phyloP scores from a whole-genome alignment of 2,113 vertebrate genomes.

The Nanger granti region DNA sequence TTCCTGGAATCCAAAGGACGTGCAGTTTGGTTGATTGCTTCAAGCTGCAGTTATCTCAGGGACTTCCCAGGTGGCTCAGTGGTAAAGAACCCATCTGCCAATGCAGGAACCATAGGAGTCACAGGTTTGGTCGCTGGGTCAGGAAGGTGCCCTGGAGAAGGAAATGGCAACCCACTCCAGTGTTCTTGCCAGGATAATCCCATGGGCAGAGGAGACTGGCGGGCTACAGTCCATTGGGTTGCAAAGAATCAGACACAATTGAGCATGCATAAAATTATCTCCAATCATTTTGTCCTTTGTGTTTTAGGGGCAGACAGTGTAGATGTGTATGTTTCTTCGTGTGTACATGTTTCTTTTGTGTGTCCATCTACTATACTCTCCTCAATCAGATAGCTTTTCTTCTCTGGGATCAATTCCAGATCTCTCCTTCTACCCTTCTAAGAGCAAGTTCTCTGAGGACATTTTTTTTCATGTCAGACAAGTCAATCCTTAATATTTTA shows the following conservation, averaged over 20 bases:
- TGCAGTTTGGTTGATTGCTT: background rate
- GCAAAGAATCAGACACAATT: background rate
- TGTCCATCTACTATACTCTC: background rate
- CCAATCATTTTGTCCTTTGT: background rate
- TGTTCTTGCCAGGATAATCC: background rate
- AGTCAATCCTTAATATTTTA: background rate
- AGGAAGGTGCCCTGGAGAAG: background rate
- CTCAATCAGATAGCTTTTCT: background rate
- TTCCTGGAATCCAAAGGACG: background rate
- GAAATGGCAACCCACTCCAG: background rate
- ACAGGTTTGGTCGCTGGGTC: background rate
- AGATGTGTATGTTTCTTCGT: background rate
- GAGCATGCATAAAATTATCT: background rate
- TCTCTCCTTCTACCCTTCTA: background rate
- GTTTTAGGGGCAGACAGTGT: background rate
- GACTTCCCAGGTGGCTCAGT: background rate
- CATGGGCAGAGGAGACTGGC: background rate
- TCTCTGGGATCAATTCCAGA: background rate
- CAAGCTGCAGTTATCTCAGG: background rate
- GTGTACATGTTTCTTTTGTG: background rate
- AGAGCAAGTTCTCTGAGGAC: background rate
- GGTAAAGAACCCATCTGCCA: background rate
- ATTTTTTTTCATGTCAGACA: background rate
- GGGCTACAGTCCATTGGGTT: background rate
- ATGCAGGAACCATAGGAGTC: accelerated